phyloP scores from a whole-genome alignment of 2,797 vertebrate genomes.

The Pantherophis vulpinus region DNA sequence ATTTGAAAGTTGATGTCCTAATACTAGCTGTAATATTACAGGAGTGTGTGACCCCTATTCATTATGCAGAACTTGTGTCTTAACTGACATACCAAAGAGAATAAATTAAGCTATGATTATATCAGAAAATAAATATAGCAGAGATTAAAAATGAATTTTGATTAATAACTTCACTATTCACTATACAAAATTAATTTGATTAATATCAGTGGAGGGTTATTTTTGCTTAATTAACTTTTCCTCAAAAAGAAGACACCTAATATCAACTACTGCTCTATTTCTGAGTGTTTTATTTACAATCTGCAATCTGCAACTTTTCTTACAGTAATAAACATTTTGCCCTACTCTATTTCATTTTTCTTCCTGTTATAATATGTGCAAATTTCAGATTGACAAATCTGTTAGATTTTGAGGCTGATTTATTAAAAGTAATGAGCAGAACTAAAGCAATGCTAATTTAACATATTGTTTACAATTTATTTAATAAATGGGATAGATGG shows the following conservation, averaged over 20 bases:
- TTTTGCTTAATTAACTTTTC: neutral
- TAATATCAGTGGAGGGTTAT: neutral
- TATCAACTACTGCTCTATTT: neutral
- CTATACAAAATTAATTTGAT: neutral
- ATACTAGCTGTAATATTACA: neutral
- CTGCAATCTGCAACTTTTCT: neutral
- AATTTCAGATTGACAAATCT: neutral
- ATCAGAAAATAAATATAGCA: neutral
- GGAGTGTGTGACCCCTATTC: neutral
- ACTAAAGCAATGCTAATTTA: neutral
- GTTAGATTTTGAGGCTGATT: neutral
- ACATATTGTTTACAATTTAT: neutral
- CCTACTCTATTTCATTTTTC: constrained; percentile 3
- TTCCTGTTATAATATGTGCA: constrained; percentile 4
- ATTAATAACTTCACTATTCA: constrained; percentile 9
- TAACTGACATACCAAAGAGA: constrained; percentile 1
- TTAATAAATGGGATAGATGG: neutral
- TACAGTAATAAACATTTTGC: constrained; percentile 3
- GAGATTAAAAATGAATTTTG: constrained; percentile 9
- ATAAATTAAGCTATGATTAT: constrained; percentile 19
- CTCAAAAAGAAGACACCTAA: neutral
- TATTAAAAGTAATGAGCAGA: neutral
- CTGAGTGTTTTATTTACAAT: neutral
- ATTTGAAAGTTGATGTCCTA: neutral
- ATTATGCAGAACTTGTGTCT: constrained; percentile 6